Evolutionary conservation across 2,113 vertebrate species (phyloP).

Genomic region (Etia nguti): DNA sequence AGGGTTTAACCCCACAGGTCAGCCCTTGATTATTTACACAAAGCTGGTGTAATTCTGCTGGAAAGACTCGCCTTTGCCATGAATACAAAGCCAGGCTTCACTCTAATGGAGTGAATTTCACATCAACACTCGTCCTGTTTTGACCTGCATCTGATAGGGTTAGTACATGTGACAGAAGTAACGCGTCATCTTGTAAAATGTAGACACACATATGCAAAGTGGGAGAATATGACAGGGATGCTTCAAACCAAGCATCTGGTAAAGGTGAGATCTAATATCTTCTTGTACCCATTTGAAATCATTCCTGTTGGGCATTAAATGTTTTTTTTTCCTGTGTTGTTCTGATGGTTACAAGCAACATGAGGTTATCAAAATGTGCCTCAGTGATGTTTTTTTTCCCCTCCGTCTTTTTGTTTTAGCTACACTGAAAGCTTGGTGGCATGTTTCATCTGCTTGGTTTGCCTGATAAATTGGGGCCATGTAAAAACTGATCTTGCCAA

Average conservation of each 20-base stretch:
- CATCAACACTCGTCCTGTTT: slow-evolving; percentile 71
- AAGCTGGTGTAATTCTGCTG: slow-evolving; percentile 90
- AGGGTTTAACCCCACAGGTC: slow-evolving; percentile 97
- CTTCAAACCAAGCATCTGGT: not conserved
- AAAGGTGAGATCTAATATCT: not conserved
- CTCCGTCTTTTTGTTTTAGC: not conserved
- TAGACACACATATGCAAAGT: not conserved
- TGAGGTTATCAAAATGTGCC: slow-evolving; percentile 19
- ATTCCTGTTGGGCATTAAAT: not conserved
- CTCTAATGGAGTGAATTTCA: slow-evolving; percentile 84
- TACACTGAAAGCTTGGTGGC: slow-evolving; percentile 19
- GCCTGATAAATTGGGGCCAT: slow-evolving; percentile 71
- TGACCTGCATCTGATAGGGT: slow-evolving; percentile 91
- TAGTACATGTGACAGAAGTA: slow-evolving; percentile 59
- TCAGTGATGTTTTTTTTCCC: not conserved
- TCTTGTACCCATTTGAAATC: not conserved
- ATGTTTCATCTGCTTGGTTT: slow-evolving; percentile 45
- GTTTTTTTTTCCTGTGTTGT: not conserved
- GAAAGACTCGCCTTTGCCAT: slow-evolving; percentile 84
- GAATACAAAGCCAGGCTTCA: slow-evolving; percentile 79
- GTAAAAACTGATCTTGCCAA: slow-evolving; percentile 82
- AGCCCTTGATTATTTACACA: slow-evolving; percentile 98
- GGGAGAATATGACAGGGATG: not conserved
- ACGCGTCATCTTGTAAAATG: not conserved
- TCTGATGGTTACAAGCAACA: not conserved